Evolutionary conservation across 2,888 invertebrate species (phyloP), one percentile per base, ranked within the genome.

Genomic region (Aromia moschata): DNA sequence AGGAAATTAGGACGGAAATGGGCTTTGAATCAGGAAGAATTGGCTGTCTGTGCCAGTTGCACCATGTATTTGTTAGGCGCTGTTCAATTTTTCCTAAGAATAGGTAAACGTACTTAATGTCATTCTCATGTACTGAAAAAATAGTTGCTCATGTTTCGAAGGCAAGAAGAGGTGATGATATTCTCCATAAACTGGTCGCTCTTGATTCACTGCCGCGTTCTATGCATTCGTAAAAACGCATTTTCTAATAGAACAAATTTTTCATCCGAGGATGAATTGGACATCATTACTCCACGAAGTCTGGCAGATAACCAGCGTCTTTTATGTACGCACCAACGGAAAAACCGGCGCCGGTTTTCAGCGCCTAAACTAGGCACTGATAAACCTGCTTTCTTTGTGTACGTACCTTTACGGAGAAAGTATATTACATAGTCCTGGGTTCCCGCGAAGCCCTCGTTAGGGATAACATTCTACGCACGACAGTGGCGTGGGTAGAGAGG

Each of bases 41-140:
- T 30, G 44, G 44, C 33, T 33, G 43, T 16, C 31, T 30, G 18
- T 53, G 43, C 36, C 43, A 53, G 30, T 53, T 53, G 15, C 43
- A 30, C 53, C 53, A 53, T 7, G 30, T 53, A 43, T 53, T 53
- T 11, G 15, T 31, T 53, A 53, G 11, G 11, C 43, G 31, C 3
- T 11, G 25, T 41, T 43, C 17, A 36, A 18, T 43, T 16, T 31
- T 44, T 16, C 16, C 44, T 18, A 53, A 33, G 17, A 53, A 31
- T 53, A 43, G 14, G 11, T 53, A 40, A 52, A 52, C 16, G 52
- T 40, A 11, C 10, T 15, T 46, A 46, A 33, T 11, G 9, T 14
- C 45, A 46, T 46, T 15, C 45, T 18, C 47, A 56, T 56, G 37
- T 49, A 56, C 30, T 43, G 47, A 41, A 56, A 56, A 43, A 49